phyloP scores from a whole-genome alignment of 2,797 vertebrate species.

The Huso huso region DNA sequence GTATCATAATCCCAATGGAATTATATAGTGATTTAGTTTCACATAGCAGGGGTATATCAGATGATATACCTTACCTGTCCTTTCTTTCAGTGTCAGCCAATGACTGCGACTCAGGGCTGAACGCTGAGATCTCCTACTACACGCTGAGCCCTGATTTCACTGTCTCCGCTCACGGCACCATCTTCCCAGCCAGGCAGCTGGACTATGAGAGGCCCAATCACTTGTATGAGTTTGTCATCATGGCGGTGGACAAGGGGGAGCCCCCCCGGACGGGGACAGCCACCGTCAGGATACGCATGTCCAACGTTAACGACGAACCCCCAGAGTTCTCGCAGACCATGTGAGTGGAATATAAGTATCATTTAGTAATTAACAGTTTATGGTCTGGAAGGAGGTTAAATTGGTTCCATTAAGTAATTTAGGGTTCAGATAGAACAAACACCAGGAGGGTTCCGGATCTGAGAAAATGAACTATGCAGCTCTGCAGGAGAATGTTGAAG shows the following conservation, averaged over 20 bases:
- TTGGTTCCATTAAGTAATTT: too few species aligned
- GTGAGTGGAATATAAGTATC: conserved; percentile 46
- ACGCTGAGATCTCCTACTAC: conserved; percentile 73
- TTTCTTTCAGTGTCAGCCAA: conserved; percentile 65
- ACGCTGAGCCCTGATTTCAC: conserved; percentile 75
- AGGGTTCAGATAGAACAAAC: too few species aligned
- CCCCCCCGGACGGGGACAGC: conserved; percentile 72
- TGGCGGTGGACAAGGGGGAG: conserved; percentile 76
- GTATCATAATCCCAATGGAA: background rate
- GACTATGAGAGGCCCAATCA: conserved; percentile 75
- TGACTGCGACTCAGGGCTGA: conserved; percentile 76
- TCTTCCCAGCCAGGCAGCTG: conserved; percentile 65
- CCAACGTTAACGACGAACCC: conserved; percentile 80
- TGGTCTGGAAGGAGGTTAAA: too few species aligned
- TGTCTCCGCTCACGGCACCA: conserved; percentile 69
- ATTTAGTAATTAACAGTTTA: too few species aligned
- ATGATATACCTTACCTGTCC: conserved; percentile 12
- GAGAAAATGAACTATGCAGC: too few species aligned
- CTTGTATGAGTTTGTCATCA: conserved; percentile 78
- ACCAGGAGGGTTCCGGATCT: too few species aligned
- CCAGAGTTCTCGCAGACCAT: conserved; percentile 73
- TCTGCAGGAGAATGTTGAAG: too few species aligned
- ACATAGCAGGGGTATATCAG: background rate
- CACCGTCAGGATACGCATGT: conserved; percentile 72
- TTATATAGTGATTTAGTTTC: background rate